Conservation (phyloP, 2,113 vertebrate species). For the Alaudala cheleensis region DNA sequence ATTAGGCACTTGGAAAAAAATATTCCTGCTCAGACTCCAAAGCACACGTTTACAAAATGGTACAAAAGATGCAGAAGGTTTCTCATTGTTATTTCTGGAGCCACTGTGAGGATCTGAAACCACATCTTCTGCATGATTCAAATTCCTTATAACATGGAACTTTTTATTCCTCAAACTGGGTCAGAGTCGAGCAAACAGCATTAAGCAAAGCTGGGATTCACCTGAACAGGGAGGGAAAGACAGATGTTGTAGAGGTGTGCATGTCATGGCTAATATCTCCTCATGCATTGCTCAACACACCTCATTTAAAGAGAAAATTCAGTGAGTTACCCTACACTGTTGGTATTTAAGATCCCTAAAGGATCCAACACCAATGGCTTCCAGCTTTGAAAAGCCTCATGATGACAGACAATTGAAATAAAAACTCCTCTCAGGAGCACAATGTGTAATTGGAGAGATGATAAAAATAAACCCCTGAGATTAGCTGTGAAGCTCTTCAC, state of each 20-base stretch:
- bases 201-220: not conserved
- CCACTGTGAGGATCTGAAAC: not conserved
- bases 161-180: not conserved
- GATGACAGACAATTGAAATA: not conserved
- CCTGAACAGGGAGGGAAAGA: not conserved
- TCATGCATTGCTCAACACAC: not conserved
- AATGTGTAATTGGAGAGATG: not conserved
- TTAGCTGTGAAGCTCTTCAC: not conserved
- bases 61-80: not conserved
- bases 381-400: not conserved
- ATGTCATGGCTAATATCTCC: not conserved
- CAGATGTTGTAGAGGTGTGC: not conserved
- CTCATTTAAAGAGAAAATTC: not conserved
- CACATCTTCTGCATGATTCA: not conserved
- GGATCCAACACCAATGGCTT: not conserved
- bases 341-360: not conserved
- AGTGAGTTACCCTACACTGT: not conserved
- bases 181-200: not conserved
- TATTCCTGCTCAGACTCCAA: not conserved
- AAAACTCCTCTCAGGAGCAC: not conserved
- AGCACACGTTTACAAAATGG: not conserved
- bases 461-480: slow-evolving; percentile 9
- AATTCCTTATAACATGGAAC: not conserved
- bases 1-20: not conserved
- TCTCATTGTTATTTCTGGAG: slow-evolving; percentile 1